Evolutionary conservation across 2,797 vertebrate species (phyloP), one percentile per base, ranked within the genome.

Genomic region (Crax fasciolata): DNA sequence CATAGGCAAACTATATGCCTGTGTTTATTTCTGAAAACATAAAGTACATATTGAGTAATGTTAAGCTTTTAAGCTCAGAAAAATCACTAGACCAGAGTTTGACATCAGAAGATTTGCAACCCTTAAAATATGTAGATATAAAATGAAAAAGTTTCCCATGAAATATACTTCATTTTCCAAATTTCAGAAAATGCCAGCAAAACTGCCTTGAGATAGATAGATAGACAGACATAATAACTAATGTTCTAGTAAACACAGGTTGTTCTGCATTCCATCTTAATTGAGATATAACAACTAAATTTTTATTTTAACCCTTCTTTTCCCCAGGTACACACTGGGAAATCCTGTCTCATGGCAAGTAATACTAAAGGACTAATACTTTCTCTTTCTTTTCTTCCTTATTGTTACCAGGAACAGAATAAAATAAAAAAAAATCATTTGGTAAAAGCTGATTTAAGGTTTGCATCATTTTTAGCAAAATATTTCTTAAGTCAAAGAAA

Each of bases 381-480:
- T 80, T 82, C 16, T 43, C 11, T 51, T 81, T 89, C 32, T 8
- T 32, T 92, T 87, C 65, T 87, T 48, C 28, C 30, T 30, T 71
- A 30, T 54, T 59, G 24, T 67, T 67, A 73, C 14, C 32, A 77
- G 49, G 48, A 82, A 71, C 11, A 43, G 30, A 86, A 65, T 16
- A 81, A 59, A 83, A 58, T 46, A 43, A 80, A 85, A 80, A 84
- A 38, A 67, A 57, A 48, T 85, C 0, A 52, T 32, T 83, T 81
- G 11, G 21, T 63, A 46, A 91, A 90, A 94, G 41, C 8, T n/a
- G 76, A 28, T 65, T 94, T 86, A 52, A 89, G 39, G 79, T 67
- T 76, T 89, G 39, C 52, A 76, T 19, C 10, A 2, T 52, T 77
- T 93, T 93, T 51, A 93, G 49, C 13, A 89, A 90, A 94, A 96